Conservation (phyloP, 2,797 vertebrate genomes). For the Antennarius maculatus region DNA sequence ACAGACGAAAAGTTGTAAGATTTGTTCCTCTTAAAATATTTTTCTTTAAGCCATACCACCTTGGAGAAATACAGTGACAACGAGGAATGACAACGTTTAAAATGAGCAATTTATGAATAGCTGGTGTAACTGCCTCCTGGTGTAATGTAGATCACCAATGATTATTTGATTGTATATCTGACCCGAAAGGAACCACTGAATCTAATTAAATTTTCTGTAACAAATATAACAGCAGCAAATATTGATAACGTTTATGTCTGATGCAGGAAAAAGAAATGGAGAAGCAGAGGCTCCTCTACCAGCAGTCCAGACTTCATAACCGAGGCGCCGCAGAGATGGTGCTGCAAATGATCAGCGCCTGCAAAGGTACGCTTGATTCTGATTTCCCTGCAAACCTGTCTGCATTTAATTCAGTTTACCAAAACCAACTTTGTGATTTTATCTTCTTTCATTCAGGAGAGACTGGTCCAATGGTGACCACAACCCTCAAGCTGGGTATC, state of each 20-base stretch:
- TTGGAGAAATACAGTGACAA: not conserved
- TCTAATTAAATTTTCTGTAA: slow-evolving; percentile 40
- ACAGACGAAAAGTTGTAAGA: too few species aligned
- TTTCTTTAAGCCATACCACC: not conserved
- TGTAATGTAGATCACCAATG: not conserved
- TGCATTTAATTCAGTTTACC: not conserved
- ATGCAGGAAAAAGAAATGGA: slow-evolving; percentile 95
- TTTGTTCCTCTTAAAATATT: not conserved
- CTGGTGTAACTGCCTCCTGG: not conserved
- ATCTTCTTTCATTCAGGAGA: slow-evolving; percentile 79
- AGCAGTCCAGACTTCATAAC: slow-evolving; percentile 92
- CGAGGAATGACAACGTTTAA: not conserved
- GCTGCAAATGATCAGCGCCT: slow-evolving; percentile 96
- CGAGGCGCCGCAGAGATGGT: slow-evolving; percentile 96
- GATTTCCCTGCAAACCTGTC: not conserved
- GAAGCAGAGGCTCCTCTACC: slow-evolving; percentile 93
- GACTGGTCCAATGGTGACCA: slow-evolving; percentile 91
- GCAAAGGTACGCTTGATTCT: slow-evolving; percentile 84
- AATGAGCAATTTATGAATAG: not conserved
- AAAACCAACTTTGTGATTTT: not conserved
- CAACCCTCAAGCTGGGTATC: slow-evolving; percentile 93
- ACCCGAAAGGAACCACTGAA: slow-evolving; percentile 26
- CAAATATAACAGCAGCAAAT: not conserved
- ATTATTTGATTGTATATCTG: not conserved
- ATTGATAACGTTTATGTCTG: slow-evolving; percentile 43